phyloP scores from a whole-genome alignment of 2,888 invertebrate species.

The Capitulum mitella region DNA sequence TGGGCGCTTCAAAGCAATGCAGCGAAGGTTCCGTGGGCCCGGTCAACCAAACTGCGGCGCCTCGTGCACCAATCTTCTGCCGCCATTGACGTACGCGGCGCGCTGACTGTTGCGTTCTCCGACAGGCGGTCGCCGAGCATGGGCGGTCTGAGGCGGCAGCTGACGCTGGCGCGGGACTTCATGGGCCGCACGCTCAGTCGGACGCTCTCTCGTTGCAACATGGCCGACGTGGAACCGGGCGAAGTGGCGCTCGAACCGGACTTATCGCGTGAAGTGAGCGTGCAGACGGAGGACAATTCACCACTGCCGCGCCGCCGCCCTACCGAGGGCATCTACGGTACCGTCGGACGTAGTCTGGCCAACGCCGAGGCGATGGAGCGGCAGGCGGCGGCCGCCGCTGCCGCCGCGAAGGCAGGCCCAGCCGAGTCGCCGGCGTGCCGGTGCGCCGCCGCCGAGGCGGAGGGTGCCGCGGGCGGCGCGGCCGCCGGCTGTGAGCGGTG shows the following conservation, averaged over 20 bases:
- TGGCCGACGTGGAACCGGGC: not conserved
- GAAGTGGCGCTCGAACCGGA: not conserved
- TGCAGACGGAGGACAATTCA: not conserved
- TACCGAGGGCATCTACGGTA: constrained; percentile 4
- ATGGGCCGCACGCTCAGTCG: constrained; percentile 8
- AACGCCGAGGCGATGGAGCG: constrained; percentile 2
- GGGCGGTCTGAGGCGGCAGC: not conserved
- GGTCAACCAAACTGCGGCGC: too few relatives aligned
- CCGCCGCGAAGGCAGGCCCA: too few relatives aligned
- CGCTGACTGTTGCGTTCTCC: too few relatives aligned
- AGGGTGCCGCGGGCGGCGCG: not conserved
- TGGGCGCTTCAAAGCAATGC: too few relatives aligned
- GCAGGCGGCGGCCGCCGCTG: not conserved
- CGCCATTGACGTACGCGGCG: too few relatives aligned
- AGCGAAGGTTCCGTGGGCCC: too few relatives aligned
- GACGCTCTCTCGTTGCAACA: not conserved
- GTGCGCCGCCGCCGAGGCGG: not conserved
- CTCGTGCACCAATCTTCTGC: too few relatives aligned
- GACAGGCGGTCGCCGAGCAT: not conserved
- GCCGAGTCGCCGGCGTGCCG: too few relatives aligned
- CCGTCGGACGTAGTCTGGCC: not conserved
- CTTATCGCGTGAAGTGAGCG: not conserved
- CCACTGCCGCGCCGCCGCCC: not conserved
- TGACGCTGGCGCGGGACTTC: constrained; percentile 1
- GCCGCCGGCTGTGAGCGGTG: not conserved